Conservation (phyloP, 1,140 invertebrate genomes). For the Drosophila trapezifrons region DNA sequence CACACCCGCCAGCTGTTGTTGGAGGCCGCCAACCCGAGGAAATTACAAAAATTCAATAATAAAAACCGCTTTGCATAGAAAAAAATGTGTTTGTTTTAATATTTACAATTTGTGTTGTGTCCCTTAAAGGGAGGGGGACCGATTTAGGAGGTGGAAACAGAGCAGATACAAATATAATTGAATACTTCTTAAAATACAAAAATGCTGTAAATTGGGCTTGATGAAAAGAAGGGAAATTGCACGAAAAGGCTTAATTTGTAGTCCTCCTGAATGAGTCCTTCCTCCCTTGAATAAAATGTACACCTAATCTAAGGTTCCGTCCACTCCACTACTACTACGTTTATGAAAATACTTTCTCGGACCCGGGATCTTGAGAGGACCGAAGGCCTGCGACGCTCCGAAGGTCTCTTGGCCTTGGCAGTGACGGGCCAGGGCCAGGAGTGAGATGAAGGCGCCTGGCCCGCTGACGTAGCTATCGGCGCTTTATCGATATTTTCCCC, state of each 20-base stretch:
- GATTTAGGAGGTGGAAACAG: neutral
- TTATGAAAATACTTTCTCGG: conserved; percentile 16
- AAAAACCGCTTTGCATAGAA: neutral
- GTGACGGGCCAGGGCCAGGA: conserved; percentile 6
- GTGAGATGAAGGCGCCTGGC: conserved; percentile 6
- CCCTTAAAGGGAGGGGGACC: neutral
- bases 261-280: neutral
- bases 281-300: conserved; percentile 23
- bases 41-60: neutral
- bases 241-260: neutral
- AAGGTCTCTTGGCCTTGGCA: conserved; percentile 9
- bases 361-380: conserved; percentile 6
- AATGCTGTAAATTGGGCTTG: too few species aligned
- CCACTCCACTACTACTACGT: conserved; percentile 3
- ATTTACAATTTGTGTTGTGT: conserved; percentile 15
- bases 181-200: neutral
- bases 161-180: neutral
- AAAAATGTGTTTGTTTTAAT: neutral
- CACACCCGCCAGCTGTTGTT: too few species aligned
- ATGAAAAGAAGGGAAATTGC: neutral
- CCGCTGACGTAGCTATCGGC: conserved; percentile 85
- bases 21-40: neutral
- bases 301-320: conserved; percentile 31
- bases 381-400: conserved; percentile 11
- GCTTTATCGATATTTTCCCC: conserved; percentile 94